These are phyloP conservation scores for Plebejus melissa DNA, from an alignment of 2,888 invertebrate genomes.

Conservation along the genomic window DNA sequence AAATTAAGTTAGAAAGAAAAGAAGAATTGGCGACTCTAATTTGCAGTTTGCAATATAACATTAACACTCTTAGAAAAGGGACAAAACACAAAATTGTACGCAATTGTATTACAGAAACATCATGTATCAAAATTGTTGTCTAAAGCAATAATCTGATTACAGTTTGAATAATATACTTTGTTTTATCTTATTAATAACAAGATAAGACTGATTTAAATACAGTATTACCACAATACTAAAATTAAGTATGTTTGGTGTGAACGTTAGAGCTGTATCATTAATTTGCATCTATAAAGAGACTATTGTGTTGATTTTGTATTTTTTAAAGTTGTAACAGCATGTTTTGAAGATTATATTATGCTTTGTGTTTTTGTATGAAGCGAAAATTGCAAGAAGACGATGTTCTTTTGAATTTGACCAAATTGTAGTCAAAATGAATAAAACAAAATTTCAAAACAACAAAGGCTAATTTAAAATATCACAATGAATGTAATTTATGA, in stretches of 20 bases:
- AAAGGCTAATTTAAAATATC: not conserved
- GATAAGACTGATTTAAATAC: slow-evolving; percentile 14
- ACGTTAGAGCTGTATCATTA: not conserved
- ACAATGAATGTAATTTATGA: not conserved
- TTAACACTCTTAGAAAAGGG: not conserved
- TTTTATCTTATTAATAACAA: slow-evolving; percentile 5
- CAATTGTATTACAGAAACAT: slow-evolving; percentile 2
- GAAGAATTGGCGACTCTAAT: too few species aligned
- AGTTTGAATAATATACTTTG: not conserved
- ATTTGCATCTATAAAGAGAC: not conserved
- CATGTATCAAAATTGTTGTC: not conserved
- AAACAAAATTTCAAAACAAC: not conserved
- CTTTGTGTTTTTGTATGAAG: not conserved
- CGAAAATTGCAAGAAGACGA: not conserved
- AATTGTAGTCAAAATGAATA: not conserved
- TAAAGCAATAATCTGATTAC: not conserved
- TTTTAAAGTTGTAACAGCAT: not conserved
- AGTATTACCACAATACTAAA: not conserved
- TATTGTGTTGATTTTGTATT: not conserved
- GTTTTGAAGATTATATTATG: not conserved
- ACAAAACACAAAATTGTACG: not conserved
- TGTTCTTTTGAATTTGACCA: not conserved
- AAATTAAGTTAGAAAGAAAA: too few species aligned
- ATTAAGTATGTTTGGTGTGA: slow-evolving; percentile 8
- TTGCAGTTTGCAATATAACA: too few species aligned